Base-by-base conservation (phyloP, 2,113 vertebrate species). In the Chrysemys picta region DNA sequence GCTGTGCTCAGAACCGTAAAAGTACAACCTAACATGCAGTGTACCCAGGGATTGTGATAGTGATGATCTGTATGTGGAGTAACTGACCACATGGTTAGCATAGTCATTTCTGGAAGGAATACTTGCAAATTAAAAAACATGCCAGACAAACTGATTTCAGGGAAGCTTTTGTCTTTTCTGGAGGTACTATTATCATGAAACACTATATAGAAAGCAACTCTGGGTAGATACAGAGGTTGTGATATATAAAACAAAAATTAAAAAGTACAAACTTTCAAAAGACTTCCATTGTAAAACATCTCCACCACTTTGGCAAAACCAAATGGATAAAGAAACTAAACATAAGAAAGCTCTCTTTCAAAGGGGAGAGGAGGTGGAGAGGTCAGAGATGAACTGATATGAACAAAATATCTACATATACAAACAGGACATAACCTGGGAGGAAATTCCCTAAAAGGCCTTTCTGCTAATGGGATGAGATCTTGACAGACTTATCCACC, bases 41-140 rank as follows among this genome's bases (percentile, higher is more conserved):
- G 27, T 79, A 69, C 80, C 87, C 27, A 87, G 89, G n/a, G 90
- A 80, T 84, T 94, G 94, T 47, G 12, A 69, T 19, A n/a, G 62
- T 69, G 12, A 19, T n/a, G 62, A 69, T 35, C 56, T 90, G 17
- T 53, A 21, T 29, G 62, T 81, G 75, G 62, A 80, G 89, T 50
- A 79, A 4, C 84, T 88, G 75, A 92, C 92, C 86, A 19, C 82
- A 52, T 38, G 1, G 78, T 81, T 47, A 90, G 42, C 65, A 83
- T 25, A 94, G 82, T 56, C 3, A 52, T 90, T 95, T 53, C 72
- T 84, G 59, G 12, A 38, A 69, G 31, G 84, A 56, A 9, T 50
- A 56, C 19, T 25, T 10, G 0, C 2, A 29, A 45, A 1, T 4
- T 14, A 7, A 38, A 38, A 10, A 8, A 69, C 14, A n/a, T 35